Percentiles rank a stretch among this genome's conserved stretches.
Evolutionary conservation across 2,888 invertebrate species (phyloP).

Genomic region (Schizaphis graminum): DNA sequence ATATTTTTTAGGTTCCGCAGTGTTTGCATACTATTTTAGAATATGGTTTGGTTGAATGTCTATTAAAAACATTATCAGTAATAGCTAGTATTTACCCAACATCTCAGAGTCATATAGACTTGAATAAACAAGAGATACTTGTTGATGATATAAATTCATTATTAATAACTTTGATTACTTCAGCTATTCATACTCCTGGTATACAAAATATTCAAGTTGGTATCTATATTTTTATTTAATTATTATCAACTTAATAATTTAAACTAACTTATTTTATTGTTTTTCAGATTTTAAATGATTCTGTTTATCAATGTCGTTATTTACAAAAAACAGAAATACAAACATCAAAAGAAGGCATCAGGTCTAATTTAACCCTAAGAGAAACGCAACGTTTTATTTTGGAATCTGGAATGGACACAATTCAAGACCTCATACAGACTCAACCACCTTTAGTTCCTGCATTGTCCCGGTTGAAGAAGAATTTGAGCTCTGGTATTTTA

Average conservation of each 20-base stretch:
- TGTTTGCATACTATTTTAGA: constrained; percentile 71
- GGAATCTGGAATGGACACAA: constrained; percentile 74
- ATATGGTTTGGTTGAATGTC: constrained; percentile 72
- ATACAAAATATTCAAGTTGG: constrained; percentile 66
- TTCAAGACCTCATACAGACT: constrained; percentile 70
- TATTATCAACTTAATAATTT: neutral
- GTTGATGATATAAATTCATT: constrained; percentile 70
- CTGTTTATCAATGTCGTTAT: constrained; percentile 76
- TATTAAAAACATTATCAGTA: constrained; percentile 71
- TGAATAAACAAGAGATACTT: constrained; percentile 69
- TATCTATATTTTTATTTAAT: neutral
- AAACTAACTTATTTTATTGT: neutral
- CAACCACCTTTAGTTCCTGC: constrained; percentile 57
- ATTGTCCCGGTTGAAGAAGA: constrained; percentile 50
- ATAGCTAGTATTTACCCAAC: constrained; percentile 69
- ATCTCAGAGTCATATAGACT: constrained; percentile 39
- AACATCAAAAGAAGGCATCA: constrained; percentile 70
- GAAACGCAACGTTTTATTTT: constrained; percentile 75
- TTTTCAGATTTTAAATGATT: constrained; percentile 73
- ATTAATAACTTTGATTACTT: constrained; percentile 71
- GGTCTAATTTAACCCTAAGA: constrained; percentile 72
- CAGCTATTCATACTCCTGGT: constrained; percentile 72
- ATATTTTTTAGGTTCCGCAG: constrained; percentile 65
- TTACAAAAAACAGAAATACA: constrained; percentile 71
- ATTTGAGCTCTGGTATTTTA: constrained; percentile 57